phyloP scores from a whole-genome alignment of 2,888 invertebrate species.

The Phoronis australis region DNA sequence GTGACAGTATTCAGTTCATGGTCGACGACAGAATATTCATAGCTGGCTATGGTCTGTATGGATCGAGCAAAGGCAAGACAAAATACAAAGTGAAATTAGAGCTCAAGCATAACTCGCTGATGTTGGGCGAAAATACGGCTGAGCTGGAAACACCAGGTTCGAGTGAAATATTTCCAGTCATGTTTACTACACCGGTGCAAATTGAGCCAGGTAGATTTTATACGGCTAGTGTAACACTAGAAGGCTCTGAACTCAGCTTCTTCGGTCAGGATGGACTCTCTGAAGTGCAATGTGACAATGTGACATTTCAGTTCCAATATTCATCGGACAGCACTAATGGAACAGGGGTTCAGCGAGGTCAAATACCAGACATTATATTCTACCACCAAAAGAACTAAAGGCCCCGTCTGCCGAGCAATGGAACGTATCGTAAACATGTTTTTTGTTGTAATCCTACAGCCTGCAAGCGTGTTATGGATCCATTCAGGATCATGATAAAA shows the following conservation, averaged over 20 bases:
- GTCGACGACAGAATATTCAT: slow-evolving; percentile 93
- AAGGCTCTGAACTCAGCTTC: slow-evolving; percentile 89
- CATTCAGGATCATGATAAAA: no score
- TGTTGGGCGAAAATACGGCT: slow-evolving; percentile 84
- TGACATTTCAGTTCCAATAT: slow-evolving; percentile 95
- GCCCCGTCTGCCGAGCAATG: background rate
- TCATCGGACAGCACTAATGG: slow-evolving; percentile 96
- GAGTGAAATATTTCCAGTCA: slow-evolving; percentile 90
- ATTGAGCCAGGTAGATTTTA: slow-evolving; percentile 91
- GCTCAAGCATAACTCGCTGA: slow-evolving; percentile 78
- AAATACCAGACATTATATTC: slow-evolving; percentile 94
- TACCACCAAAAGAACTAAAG: slow-evolving; percentile 57
- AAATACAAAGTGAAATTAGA: slow-evolving; percentile 93
- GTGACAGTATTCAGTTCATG: slow-evolving; percentile 94
- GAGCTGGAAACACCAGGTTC: slow-evolving; percentile 95
- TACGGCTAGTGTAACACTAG: slow-evolving; percentile 90
- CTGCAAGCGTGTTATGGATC: no score
- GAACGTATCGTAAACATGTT: background rate
- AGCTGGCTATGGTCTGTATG: slow-evolving; percentile 91
- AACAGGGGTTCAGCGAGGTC: slow-evolving; percentile 94
- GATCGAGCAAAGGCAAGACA: slow-evolving; percentile 91
- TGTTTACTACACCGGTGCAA: slow-evolving; percentile 71
- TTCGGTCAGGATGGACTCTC: slow-evolving; percentile 96
- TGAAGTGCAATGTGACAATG: slow-evolving; percentile 80
- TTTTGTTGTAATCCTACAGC: background rate